Conservation (phyloP, 2,797 vertebrate genomes). For the Lithobates sylvaticus region DNA sequence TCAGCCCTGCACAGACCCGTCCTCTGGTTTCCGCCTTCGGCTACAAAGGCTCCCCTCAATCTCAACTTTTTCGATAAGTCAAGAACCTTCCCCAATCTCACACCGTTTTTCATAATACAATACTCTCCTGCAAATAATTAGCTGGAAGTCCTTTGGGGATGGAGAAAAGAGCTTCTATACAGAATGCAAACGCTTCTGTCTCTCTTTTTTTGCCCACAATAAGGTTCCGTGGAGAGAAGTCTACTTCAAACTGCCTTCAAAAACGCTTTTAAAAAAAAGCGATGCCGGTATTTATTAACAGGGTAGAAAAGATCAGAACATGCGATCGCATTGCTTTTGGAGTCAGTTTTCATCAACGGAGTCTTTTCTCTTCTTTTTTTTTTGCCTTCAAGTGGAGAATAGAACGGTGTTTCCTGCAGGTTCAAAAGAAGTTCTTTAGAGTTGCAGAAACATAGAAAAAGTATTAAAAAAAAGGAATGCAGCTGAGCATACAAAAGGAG, state of each 20-base stretch:
- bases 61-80: constrained; percentile 4
- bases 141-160: neutral
- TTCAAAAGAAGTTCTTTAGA: neutral
- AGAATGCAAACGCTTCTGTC: neutral
- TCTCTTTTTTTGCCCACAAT: neutral
- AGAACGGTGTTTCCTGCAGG: neutral
- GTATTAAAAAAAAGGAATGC: neutral
- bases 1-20: too few relatives aligned
- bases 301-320: neutral
- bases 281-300: neutral
- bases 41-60: neutral
- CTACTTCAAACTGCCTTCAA: neutral
- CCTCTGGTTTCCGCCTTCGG: neutral
- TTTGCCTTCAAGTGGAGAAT: neutral
- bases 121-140: neutral
- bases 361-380: neutral
- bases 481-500: too few relatives aligned
- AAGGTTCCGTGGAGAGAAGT: neutral
- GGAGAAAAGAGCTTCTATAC: neutral
- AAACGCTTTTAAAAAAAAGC: neutral
- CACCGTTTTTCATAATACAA: constrained; percentile 7
- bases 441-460: neutral
- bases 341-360: neutral
- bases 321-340: neutral
- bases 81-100: neutral